Percentiles rank a stretch among this genome's conserved stretches.
Conservation (phyloP, 1,140 invertebrate genomes). For the Tetramorium simillimum region DNA sequence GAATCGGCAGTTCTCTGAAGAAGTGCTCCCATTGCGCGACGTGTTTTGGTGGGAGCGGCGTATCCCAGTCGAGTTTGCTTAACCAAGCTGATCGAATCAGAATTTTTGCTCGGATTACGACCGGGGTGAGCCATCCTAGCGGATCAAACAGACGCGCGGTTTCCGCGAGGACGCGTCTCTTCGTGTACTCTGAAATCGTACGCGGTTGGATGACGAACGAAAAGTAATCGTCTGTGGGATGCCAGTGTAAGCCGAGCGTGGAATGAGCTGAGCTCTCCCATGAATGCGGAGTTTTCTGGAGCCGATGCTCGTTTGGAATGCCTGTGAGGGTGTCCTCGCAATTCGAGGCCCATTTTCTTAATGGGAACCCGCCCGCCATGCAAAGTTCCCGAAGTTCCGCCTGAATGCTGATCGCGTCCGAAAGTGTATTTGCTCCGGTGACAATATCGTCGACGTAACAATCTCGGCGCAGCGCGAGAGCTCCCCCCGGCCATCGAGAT, state of each 20-base stretch:
- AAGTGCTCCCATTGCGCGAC: not conserved
- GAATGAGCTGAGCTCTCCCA: not conserved
- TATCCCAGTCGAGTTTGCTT: not conserved
- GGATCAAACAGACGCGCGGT: not conserved
- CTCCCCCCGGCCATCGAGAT: not conserved
- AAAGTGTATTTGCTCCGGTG: accelerated
- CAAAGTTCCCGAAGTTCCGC: not conserved
- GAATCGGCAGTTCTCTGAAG: not conserved
- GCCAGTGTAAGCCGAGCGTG: not conserved
- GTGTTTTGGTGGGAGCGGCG: not conserved
- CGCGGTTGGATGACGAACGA: not conserved
- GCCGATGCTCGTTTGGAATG: not conserved
- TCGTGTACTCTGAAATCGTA: not conserved
- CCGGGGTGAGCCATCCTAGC: not conserved
- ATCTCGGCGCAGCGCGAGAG: not conserved
- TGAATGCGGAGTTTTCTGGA: not conserved
- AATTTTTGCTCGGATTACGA: not conserved
- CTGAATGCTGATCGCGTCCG: not conserved
- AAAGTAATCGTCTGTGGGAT: not conserved
- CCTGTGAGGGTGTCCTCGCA: not conserved
- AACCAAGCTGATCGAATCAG: not conserved
- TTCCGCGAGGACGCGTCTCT: not conserved
- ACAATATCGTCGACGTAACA: not conserved
- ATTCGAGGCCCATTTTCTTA: not conserved
- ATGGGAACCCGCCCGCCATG: not conserved